These are phyloP conservation scores for Plumapathes pennacea DNA, from an alignment of 92 coral and sea anemone species.

Conservation along the genomic window DNA sequence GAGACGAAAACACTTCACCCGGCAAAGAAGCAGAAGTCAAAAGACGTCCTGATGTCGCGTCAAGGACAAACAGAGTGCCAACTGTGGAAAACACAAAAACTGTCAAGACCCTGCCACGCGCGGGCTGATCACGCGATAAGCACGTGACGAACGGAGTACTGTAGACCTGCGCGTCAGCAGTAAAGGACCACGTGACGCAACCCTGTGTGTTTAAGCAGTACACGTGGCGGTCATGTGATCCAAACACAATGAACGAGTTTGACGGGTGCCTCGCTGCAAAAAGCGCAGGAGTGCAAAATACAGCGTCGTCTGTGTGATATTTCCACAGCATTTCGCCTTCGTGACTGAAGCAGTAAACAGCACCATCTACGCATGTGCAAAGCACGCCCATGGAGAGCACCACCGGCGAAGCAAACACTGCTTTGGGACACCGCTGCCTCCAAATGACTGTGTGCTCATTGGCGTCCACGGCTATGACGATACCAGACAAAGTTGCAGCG, in stretches of 20 bases:
- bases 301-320: conserved; percentile 42
- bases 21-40: conserved; percentile 61
- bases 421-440: conserved; percentile 76
- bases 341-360: conserved; percentile 57
- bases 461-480: conserved; percentile 58
- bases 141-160: conserved; percentile 71
- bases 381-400: conserved; percentile 49
- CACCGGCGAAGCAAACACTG: conserved; percentile 80
- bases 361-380: conserved; percentile 77
- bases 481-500: conserved; percentile 72
- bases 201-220: conserved; percentile 69
- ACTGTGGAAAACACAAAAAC: conserved; percentile 62
- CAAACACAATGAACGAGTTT: conserved; percentile 68
- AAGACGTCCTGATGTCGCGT: conserved; percentile 39
- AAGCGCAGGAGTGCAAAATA: conserved; percentile 71
- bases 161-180: conserved; percentile 73
- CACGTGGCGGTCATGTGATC: conserved; percentile 67
- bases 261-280: neutral
- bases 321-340: conserved; percentile 62
- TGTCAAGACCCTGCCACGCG: neutral
- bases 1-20: conserved; percentile 97
- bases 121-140: neutral
- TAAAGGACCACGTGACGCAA: conserved; percentile 57
- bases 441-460: conserved; percentile 43
- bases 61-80: conserved; percentile 71